A percentile compares a stretch with the other conserved stretches of the same genome.
phyloP scores from a whole-genome alignment of 2,113 vertebrate species.

The Malurus cyaneus region DNA sequence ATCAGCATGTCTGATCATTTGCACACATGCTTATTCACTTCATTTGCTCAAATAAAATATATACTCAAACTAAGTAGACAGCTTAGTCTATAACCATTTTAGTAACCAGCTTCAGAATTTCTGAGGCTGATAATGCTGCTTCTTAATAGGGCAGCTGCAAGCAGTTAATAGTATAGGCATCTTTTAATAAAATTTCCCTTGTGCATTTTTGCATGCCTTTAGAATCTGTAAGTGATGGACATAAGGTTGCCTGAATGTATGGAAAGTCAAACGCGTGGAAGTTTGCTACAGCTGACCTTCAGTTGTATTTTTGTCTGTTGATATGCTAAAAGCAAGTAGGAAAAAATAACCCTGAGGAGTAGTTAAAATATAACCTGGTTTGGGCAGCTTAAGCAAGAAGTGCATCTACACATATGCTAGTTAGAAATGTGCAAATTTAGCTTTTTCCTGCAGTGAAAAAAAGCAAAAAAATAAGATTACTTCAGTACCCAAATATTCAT shows the following conservation, averaged over 20 bases:
- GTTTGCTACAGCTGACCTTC: slow-evolving; percentile 26
- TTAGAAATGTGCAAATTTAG: slow-evolving; percentile 44
- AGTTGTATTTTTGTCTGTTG: neutral
- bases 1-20: slow-evolving; percentile 58
- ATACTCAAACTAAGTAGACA: neutral
- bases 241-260: neutral
- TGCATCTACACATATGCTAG: slow-evolving; percentile 29
- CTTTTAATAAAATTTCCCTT: slow-evolving; percentile 28
- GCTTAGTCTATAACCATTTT: neutral
- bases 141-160: slow-evolving; percentile 8
- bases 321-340: slow-evolving; percentile 8
- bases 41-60: slow-evolving; percentile 42
- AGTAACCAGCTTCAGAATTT: neutral
- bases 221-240: neutral
- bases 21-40: slow-evolving; percentile 57
- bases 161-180: slow-evolving; percentile 1
- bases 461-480: neutral
- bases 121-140: neutral
- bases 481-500: slow-evolving; percentile 29
- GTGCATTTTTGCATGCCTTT: neutral
- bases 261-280: neutral
- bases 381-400: slow-evolving; percentile 6
- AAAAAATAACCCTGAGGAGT: slow-evolving; percentile 26
- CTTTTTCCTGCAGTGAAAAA: slow-evolving; percentile 28
- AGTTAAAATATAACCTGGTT: slow-evolving; percentile 31